A percentile compares a stretch with the other conserved stretches of the same genome.
Evolutionary conservation across 2,888 invertebrate genomes (phyloP).

Genomic region (Agrochola macilenta): DNA sequence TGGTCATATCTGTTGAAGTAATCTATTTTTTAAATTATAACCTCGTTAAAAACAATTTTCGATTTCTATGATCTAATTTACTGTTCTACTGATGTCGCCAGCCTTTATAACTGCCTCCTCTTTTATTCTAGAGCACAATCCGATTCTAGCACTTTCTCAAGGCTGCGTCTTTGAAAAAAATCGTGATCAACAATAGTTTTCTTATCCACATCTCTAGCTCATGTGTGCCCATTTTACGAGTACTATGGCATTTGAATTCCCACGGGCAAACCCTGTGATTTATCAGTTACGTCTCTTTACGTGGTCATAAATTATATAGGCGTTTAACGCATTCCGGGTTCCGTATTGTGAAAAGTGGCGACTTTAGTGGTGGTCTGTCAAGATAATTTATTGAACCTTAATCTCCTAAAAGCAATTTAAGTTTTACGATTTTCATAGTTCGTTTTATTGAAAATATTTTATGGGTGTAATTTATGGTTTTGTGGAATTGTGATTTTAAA

Average conservation of each 20-base stretch:
- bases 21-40: background rate
- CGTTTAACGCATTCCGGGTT: constrained; percentile 58
- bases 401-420: constrained; percentile 60
- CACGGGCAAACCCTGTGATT: constrained; percentile 51
- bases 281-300: constrained; percentile 59
- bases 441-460: constrained; percentile 53
- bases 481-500: constrained; percentile 22
- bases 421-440: constrained; percentile 42
- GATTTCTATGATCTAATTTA: background rate
- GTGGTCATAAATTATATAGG: constrained; percentile 65
- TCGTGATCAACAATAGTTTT: constrained; percentile 37
- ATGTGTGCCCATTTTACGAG: constrained; percentile 37
- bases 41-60: background rate
- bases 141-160: background rate
- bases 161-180: background rate
- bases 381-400: constrained; percentile 58
- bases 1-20: background rate
- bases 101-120: no score
- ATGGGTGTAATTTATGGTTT: constrained; percentile 39
- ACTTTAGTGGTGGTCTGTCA: constrained; percentile 58
- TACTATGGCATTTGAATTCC: constrained; percentile 50
- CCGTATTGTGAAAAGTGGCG: constrained; percentile 52
- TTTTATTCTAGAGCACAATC: background rate
- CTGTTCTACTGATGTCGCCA: no score
- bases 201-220: constrained; percentile 42